Base-by-base conservation (phyloP, 2,888 invertebrate species). In the Eupeodes latifasciatus region DNA sequence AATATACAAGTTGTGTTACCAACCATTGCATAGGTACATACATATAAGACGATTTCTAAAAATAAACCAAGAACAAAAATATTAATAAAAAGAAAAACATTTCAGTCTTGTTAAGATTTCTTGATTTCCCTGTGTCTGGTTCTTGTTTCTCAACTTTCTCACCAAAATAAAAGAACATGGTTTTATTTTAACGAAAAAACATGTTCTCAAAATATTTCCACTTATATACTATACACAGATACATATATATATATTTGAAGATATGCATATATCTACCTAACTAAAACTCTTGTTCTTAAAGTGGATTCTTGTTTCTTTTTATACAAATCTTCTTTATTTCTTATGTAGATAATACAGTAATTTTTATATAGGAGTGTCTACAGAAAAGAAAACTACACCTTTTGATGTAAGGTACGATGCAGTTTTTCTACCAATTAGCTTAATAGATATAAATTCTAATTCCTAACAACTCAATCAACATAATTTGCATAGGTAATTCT, bases 91-190 rank as follows among this genome's bases (percentile, higher is more conserved):
- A 71, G 49, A 69, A 77, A 75, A 57, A 76, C 40, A 51, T 76
- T 71, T 83, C 16, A 36, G 75, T 19, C 59, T 44, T 19, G 55
- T 69, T 53, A 1, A 7, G 64, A 47, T 12, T 69, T 53, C 71
- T 40, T 9, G 19, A 5, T 55, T 36, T 69, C 34, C 53, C 16
- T 53, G 53, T 66, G 11, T 44, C 19, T 55, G 19, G 55, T 76
- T 64, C 69, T 85, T 75, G 75, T 77, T 79, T 74, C 75, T 85
- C 78, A 81, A 85, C 85, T 88, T 88, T 88, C 85, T 75, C 88
- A 88, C 74, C 69, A 55, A 81, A 74, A 75, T 44, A 69, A 55
- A 69, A 74, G 72, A 87, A 87, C 84, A 80, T 74, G 82, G 40
- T 67, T 75, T 55, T 62, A 14, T 74, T 81, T 72, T 67, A 69